Evolutionary conservation across 2,888 invertebrate species (phyloP).

Genomic region (Dioctria linearis): DNA sequence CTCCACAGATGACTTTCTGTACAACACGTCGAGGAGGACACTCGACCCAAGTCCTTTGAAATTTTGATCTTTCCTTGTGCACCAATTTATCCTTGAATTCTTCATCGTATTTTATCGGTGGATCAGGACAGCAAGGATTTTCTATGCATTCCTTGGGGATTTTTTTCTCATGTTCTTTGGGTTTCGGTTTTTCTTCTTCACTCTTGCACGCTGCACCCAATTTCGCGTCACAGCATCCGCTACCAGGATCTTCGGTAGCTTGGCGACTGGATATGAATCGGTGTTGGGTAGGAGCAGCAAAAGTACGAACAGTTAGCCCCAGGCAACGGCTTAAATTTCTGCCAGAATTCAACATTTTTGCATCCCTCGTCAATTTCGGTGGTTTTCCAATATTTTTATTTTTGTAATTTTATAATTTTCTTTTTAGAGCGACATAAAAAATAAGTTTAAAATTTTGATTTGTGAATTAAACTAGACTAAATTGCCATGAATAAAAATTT

Average conservation of each 20-base stretch:
- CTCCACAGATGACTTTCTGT: conserved; percentile 3
- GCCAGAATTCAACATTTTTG: background rate
- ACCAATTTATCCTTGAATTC: conserved; percentile 5
- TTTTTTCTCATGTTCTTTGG: background rate
- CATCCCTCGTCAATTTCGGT: no score
- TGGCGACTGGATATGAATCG: background rate
- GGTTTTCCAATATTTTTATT: no score
- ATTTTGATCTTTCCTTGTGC: conserved; percentile 1
- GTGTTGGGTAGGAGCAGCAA: background rate
- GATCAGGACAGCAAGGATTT: conserved; percentile 25
- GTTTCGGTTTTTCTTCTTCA: background rate
- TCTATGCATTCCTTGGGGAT: background rate
- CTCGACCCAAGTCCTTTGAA: background rate
- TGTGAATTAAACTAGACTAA: no score
- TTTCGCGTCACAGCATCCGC: background rate
- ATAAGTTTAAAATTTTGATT: no score
- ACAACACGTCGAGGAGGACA: conserved; percentile 23
- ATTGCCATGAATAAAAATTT: no score
- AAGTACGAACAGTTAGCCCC: background rate
- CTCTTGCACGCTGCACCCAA: no score
- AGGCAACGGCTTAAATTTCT: background rate
- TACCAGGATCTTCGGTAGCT: background rate
- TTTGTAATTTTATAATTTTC: no score
- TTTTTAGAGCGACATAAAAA: no score
- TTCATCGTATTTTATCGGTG: background rate